A percentile compares a stretch with the other conserved stretches of the same genome.
Conservation (phyloP, 2,113 vertebrate genomes). For the Leptosomus discolor region DNA sequence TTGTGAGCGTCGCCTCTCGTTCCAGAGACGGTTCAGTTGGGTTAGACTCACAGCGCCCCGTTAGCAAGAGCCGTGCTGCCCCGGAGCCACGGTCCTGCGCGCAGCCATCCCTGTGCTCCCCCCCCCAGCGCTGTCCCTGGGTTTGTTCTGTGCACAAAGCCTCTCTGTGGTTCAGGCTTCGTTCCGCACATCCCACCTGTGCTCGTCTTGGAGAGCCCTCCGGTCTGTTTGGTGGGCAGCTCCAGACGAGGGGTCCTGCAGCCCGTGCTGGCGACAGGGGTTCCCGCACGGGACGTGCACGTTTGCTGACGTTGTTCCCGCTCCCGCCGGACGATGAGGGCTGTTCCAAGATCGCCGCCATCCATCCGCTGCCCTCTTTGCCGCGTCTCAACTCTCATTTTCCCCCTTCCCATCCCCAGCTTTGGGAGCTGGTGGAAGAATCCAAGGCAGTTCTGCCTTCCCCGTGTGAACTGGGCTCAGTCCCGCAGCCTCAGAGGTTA, state of each 20-base stretch:
- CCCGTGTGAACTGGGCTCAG: neutral
- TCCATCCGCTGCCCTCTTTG: neutral
- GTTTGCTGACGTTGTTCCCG: neutral
- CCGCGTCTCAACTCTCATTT: neutral
- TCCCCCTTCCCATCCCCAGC: neutral
- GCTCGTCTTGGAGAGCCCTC: neutral
- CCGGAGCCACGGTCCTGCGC: neutral
- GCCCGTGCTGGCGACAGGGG: neutral
- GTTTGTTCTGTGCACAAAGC: neutral
- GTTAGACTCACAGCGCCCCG: neutral
- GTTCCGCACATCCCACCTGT: neutral
- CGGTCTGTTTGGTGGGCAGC: neutral
- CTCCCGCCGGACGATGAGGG: neutral
- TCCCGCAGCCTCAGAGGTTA: neutral
- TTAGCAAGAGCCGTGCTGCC: neutral
- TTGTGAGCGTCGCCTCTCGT: fast-evolving
- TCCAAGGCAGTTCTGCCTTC: neutral
- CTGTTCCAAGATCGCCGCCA: neutral
- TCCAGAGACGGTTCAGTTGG: neutral
- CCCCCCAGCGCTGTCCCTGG: neutral
- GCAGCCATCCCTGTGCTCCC: neutral
- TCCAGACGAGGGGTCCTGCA: neutral
- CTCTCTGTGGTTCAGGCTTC: neutral
- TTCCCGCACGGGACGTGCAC: neutral
- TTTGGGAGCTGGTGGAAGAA: neutral